Conservation (phyloP, 2,888 invertebrate species). For the Melikaiella ostensackeni region DNA sequence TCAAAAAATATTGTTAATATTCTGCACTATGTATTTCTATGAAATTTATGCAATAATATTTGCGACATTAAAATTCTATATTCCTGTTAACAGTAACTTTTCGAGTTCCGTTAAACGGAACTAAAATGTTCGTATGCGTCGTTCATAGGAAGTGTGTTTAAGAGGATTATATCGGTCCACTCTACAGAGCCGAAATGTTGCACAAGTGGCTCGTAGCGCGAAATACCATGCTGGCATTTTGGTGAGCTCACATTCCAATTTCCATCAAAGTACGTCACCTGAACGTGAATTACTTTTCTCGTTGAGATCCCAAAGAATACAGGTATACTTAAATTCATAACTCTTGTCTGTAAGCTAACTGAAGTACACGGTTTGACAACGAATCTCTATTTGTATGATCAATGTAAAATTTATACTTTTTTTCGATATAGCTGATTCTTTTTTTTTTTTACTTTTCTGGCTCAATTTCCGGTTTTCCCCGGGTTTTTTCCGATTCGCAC, state of each 20-base stretch:
- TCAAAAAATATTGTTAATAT: background rate
- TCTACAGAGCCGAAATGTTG: conserved; percentile 51
- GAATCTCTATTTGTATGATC: background rate
- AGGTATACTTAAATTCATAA: background rate
- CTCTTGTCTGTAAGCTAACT: background rate
- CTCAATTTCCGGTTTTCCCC: too few species aligned
- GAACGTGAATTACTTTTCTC: background rate
- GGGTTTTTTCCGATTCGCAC: too few species aligned
- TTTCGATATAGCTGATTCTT: too few species aligned
- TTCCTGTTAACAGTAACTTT: conserved; percentile 51
- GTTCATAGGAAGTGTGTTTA: conserved; percentile 53
- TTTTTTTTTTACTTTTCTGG: too few species aligned
- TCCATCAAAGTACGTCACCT: background rate
- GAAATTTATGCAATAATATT: background rate
- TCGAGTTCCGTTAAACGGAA: conserved; percentile 61
- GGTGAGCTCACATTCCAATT: conserved; percentile 35
- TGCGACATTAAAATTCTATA: background rate
- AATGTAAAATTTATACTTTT: background rate
- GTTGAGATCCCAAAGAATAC: background rate
- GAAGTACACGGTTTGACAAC: background rate
- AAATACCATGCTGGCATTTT: conserved; percentile 43
- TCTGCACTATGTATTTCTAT: background rate
- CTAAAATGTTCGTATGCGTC: conserved; percentile 47
- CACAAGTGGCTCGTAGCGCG: conserved; percentile 49
- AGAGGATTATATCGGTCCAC: conserved; percentile 52